phyloP scores from a whole-genome alignment of 1,140 invertebrate species.

The Mactra quadrangularis region DNA sequence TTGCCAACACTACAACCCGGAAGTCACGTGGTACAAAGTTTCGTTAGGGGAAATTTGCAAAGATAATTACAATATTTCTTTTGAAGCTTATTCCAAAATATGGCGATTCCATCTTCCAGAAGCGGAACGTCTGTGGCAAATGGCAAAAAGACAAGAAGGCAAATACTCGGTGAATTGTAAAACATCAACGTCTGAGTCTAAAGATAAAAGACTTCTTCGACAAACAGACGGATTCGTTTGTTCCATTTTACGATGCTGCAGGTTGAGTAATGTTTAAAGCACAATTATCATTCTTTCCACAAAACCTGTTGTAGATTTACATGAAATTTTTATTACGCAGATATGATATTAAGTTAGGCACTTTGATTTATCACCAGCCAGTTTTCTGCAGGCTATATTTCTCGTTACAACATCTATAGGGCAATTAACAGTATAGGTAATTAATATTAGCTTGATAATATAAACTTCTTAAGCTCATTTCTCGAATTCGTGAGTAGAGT shows the following conservation, averaged over 20 bases:
- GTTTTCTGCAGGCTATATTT: neutral
- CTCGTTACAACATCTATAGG: neutral
- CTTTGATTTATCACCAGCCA: neutral
- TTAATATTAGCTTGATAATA: neutral
- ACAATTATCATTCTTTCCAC: too few relatives aligned
- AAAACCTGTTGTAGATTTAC: too few relatives aligned
- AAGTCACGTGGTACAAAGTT: constrained; percentile 27
- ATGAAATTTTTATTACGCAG: neutral
- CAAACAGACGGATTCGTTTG: constrained; percentile 3
- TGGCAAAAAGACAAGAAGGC: too few relatives aligned
- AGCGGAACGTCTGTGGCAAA: constrained; percentile 31
- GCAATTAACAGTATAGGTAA: neutral
- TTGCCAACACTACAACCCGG: constrained; percentile 23
- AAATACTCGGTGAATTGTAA: neutral
- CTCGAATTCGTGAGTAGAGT: neutral
- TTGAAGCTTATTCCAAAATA: constrained; percentile 18
- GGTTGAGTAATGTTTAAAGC: too few relatives aligned
- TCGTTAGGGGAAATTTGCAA: constrained; percentile 33
- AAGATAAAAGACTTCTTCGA: constrained; percentile 14
- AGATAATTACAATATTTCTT: constrained; percentile 26
- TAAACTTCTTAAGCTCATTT: neutral
- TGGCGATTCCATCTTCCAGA: constrained; percentile 11
- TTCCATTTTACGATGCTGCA: too few relatives aligned
- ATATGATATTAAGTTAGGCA: neutral
- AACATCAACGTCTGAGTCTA: neutral